Evolutionary conservation across 2,888 invertebrate genomes (phyloP).

Genomic region (Acleris holmiana): DNA sequence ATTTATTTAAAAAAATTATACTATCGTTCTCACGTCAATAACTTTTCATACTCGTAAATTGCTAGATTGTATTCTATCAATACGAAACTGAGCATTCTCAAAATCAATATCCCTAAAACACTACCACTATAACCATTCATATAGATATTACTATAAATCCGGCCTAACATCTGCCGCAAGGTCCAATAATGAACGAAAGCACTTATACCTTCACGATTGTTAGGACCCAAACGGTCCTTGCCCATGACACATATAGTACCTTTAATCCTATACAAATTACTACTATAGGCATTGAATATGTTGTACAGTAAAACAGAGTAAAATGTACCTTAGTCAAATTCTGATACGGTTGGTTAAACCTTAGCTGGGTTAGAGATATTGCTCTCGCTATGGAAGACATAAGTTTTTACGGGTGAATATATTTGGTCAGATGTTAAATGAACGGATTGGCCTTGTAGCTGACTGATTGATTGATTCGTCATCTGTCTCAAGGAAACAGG

Average conservation of each 20-base stretch:
- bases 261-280: no score
- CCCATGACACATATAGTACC: no score
- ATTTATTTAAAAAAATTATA: no score
- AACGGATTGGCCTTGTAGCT: conserved; percentile 35
- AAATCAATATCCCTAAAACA: conserved; percentile 25
- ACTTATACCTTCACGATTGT: conserved; percentile 12
- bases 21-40: no score
- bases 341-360: not conserved
- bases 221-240: not conserved
- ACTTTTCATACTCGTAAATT: no score
- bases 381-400: conserved; percentile 24
- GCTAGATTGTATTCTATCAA: no score
- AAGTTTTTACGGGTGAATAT: conserved; percentile 37
- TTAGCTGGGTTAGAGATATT: conserved; percentile 11
- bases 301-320: no score
- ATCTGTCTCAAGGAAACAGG: no score
- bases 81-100: not conserved
- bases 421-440: conserved; percentile 33
- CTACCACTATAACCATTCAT: conserved; percentile 12
- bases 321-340: not conserved
- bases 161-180: conserved; percentile 23
- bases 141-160: conserved; percentile 31
- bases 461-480: no score
- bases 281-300: no score
- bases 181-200: conserved; percentile 31